These are phyloP conservation scores for Pteronotus mesoamericanus DNA, from an alignment of 2,797 vertebrate genomes.

Conservation along the genomic window DNA sequence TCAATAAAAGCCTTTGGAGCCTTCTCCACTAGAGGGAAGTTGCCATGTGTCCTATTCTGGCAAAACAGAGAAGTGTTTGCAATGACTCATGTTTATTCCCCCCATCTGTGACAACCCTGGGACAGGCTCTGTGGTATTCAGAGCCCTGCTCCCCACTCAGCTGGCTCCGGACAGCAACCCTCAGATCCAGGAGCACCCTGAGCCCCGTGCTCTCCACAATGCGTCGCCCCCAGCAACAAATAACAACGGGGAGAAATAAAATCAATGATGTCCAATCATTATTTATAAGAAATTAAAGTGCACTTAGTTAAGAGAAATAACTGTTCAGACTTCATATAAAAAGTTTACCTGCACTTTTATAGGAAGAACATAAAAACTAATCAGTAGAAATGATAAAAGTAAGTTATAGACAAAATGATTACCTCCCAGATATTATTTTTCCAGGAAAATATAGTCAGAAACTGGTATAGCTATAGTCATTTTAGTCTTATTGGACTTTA, in stretches of 20 bases:
- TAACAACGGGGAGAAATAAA: background rate
- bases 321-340: background rate
- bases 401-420: background rate
- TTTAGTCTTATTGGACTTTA: background rate
- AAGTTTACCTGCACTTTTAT: background rate
- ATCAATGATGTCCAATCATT: background rate
- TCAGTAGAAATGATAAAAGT: background rate
- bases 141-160: too few species aligned
- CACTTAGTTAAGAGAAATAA: background rate
- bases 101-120: too few species aligned
- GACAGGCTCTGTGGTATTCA: too few species aligned
- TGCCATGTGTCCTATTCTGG: too few species aligned
- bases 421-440: background rate
- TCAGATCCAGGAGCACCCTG: too few species aligned
- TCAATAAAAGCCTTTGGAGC: too few species aligned
- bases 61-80: too few species aligned
- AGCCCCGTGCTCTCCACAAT: too few species aligned
- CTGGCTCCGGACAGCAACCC: too few species aligned
- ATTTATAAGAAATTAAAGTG: background rate
- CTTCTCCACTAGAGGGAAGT: too few species aligned
- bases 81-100: too few species aligned
- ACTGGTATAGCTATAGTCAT: background rate
- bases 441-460: background rate
- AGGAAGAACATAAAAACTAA: background rate
- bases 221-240: too few species aligned